A percentile compares a stretch with the other conserved stretches of the same genome.
Evolutionary conservation across 1,140 invertebrate species (phyloP).

Genomic region (Solenopsis fugax): DNA sequence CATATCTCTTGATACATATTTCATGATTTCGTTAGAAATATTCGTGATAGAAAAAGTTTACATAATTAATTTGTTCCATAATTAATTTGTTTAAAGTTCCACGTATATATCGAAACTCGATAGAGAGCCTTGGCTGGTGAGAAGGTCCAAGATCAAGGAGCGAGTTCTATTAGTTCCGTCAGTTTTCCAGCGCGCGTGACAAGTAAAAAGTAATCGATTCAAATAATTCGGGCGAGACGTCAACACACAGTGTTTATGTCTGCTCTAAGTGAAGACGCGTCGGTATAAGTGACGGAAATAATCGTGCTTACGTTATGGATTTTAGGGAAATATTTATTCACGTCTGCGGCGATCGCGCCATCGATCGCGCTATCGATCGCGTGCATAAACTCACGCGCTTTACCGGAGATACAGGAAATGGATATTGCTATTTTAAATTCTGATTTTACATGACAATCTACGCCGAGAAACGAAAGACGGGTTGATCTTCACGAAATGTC

Average conservation of each 20-base stretch:
- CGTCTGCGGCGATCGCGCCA: constrained; percentile 15
- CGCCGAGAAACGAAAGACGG: constrained; percentile 2
- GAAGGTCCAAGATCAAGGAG: not conserved
- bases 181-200: constrained; percentile 20
- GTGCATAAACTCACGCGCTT: constrained; percentile 19
- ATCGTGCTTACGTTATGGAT: constrained; percentile 33
- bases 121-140: not conserved
- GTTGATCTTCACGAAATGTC: constrained; percentile 67
- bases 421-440: constrained; percentile 54
- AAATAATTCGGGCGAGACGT: constrained; percentile 41
- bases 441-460: constrained; percentile 36
- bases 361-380: constrained; percentile 32
- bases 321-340: constrained; percentile 66
- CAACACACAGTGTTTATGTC: constrained; percentile 56
- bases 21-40: not conserved
- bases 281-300: constrained; percentile 46
- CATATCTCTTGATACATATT: not conserved
- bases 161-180: not conserved
- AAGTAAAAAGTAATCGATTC: constrained; percentile 31
- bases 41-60: not conserved
- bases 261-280: constrained; percentile 40
- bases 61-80: not conserved
- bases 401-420: constrained; percentile 20
- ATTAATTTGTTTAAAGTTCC: not conserved
- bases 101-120: not conserved